These are phyloP conservation scores for Oxyura jamaicensis DNA, from an alignment of 2,113 vertebrate species.

Conservation along the genomic window DNA sequence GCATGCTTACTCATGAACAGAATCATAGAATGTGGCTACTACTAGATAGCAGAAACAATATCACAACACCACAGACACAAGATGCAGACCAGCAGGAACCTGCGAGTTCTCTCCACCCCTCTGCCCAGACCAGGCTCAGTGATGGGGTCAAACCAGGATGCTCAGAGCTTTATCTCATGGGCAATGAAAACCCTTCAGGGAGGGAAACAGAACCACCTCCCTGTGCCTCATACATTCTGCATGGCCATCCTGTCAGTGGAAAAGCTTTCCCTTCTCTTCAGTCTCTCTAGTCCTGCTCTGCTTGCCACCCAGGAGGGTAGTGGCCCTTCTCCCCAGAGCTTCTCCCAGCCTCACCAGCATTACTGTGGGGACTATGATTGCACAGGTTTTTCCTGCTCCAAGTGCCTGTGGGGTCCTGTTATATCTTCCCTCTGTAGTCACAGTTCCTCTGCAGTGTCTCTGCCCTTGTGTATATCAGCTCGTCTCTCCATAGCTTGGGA, in stretches of 20 bases:
- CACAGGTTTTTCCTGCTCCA: too few relatives aligned
- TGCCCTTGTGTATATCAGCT: fast-evolving
- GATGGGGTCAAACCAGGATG: background rate
- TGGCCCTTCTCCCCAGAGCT: background rate
- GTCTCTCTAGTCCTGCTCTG: background rate
- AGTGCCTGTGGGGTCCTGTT: too few relatives aligned
- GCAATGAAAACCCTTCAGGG: background rate
- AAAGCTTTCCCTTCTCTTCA: background rate
- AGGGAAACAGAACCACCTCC: background rate
- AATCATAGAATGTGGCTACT: background rate
- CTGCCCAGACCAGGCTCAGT: background rate
- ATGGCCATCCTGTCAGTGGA: background rate
- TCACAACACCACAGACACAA: background rate
- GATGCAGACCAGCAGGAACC: background rate
- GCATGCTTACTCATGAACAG: background rate
- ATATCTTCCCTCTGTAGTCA: background rate
- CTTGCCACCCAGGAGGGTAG: fast-evolving
- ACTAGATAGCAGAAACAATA: background rate
- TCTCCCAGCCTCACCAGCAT: fast-evolving
- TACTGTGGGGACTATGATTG: fast-evolving
- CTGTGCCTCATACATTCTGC: fast-evolving
- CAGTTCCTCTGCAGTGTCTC: background rate
- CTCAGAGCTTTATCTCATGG: fast-evolving
- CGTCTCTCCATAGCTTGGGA: fast-evolving
- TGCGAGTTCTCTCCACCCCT: fast-evolving